Evolutionary conservation across 1,140 invertebrate genomes (phyloP).

Genomic region (Colletes latitarsis): DNA sequence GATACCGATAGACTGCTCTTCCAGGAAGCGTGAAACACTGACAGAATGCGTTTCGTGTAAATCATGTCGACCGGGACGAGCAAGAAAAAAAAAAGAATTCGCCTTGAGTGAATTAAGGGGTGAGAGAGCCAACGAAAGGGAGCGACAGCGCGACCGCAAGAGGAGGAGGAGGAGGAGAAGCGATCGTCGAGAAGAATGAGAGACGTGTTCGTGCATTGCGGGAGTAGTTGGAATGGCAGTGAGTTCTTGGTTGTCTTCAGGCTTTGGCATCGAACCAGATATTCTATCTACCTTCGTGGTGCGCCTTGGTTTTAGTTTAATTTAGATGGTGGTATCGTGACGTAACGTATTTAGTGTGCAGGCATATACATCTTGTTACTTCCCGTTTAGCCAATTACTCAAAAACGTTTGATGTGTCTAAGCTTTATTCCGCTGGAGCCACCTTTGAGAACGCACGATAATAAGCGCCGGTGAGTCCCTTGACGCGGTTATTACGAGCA

Average conservation of each 20-base stretch:
- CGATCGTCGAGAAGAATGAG: slow-evolving; percentile 62
- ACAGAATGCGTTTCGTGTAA: slow-evolving; percentile 49
- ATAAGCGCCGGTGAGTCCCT: not conserved
- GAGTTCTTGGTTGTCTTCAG: slow-evolving; percentile 67
- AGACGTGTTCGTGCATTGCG: slow-evolving; percentile 65
- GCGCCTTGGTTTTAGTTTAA: slow-evolving; percentile 74
- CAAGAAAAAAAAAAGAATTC: slow-evolving; percentile 20
- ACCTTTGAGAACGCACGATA: not conserved
- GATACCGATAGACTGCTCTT: slow-evolving; percentile 21
- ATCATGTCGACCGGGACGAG: slow-evolving; percentile 30
- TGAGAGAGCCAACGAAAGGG: slow-evolving; percentile 28
- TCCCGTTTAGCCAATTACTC: slow-evolving; percentile 63
- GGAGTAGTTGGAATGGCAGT: slow-evolving; percentile 71
- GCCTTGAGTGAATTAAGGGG: slow-evolving; percentile 27
- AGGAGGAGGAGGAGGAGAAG: slow-evolving; percentile 4
- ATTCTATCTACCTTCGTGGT: slow-evolving; percentile 71
- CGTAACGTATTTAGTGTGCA: slow-evolving; percentile 72
- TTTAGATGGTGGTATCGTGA: slow-evolving; percentile 72
- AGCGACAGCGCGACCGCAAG: not conserved
- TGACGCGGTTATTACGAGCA: too few species aligned
- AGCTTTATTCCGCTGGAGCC: slow-evolving; percentile 1
- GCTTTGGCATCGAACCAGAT: slow-evolving; percentile 75
- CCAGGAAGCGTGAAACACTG: slow-evolving; percentile 52
- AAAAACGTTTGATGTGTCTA: slow-evolving; percentile 18
- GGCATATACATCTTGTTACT: slow-evolving; percentile 61